Evolutionary conservation across 2,888 invertebrate species (phyloP).

Genomic region (Hypomecis punctinalis): DNA sequence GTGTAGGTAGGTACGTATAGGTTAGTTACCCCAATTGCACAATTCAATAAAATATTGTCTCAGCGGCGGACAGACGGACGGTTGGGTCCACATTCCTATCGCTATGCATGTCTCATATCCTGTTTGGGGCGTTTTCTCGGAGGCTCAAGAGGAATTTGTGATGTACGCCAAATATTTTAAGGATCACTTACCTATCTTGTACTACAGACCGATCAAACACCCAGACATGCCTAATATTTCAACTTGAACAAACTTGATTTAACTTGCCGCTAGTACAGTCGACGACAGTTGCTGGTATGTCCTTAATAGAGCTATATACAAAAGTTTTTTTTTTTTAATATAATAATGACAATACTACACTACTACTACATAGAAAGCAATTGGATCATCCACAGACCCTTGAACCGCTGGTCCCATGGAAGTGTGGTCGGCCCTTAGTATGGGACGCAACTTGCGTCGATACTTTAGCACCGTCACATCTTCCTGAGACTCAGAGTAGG

Average conservation of each 20-base stretch:
- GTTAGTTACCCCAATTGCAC: slow-evolving; percentile 16
- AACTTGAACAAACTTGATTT: slow-evolving; percentile 22
- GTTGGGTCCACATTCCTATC: slow-evolving; percentile 24
- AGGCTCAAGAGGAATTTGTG: slow-evolving; percentile 10
- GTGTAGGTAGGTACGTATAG: not conserved
- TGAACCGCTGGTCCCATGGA: no score
- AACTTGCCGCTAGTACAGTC: slow-evolving; percentile 12
- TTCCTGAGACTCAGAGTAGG: no score
- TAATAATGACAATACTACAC: no score
- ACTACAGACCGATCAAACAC: slow-evolving; percentile 10
- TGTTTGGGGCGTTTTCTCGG: slow-evolving; percentile 13
- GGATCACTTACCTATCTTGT: slow-evolving; percentile 20
- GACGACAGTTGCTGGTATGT: not conserved
- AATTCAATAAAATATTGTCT: slow-evolving; percentile 16
- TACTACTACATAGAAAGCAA: no score
- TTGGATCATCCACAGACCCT: no score
- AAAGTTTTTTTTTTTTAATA: no score
- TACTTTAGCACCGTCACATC: no score
- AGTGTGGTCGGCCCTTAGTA: no score
- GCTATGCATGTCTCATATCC: slow-evolving; percentile 23
- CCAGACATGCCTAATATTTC: slow-evolving; percentile 14
- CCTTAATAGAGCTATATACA: no score
- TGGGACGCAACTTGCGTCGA: no score
- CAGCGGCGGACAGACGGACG: slow-evolving; percentile 4
- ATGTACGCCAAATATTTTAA: slow-evolving; percentile 22